A percentile compares a stretch with the other conserved stretches of the same genome.
phyloP scores from a whole-genome alignment of 2,797 vertebrate species.

The Lacerta viridis region DNA sequence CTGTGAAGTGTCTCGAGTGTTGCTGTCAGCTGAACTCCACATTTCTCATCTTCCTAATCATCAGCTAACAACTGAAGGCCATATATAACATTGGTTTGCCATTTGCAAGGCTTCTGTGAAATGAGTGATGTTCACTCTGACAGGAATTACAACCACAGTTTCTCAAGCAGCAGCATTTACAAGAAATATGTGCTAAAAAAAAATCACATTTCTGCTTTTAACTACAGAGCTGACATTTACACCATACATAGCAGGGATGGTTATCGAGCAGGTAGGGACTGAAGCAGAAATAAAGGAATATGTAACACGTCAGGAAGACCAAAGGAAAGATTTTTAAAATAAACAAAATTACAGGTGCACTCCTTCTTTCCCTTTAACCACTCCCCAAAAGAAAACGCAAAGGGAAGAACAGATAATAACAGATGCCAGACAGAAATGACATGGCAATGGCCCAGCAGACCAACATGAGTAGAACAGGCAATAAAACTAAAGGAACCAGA shows the following conservation, averaged over 20 bases:
- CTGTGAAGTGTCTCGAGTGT: constrained; percentile 51
- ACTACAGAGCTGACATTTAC: constrained; percentile 58
- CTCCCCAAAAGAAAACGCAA: constrained; percentile 1
- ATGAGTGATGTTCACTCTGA: constrained; percentile 47
- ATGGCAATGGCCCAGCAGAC: neutral
- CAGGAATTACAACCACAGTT: constrained; percentile 59
- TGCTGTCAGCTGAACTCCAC: constrained; percentile 45
- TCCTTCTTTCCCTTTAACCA: neutral
- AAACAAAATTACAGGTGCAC: constrained; percentile 34
- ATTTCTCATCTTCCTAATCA: constrained; percentile 49
- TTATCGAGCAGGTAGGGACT: constrained; percentile 18
- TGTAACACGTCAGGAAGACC: constrained; percentile 46
- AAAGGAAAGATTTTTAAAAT: constrained; percentile 8
- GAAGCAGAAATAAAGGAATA: constrained; percentile 55
- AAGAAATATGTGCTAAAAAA: constrained; percentile 47
- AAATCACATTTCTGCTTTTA: constrained; percentile 58
- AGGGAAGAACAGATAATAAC: neutral
- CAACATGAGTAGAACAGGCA: neutral
- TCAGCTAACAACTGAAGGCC: constrained; percentile 50
- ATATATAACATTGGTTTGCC: constrained; percentile 46
- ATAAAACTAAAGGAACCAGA: neutral
- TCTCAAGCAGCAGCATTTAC: neutral
- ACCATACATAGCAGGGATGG: constrained; percentile 40
- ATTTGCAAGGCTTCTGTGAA: constrained; percentile 55
- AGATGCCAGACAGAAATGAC: neutral